Conservation (phyloP, 2,797 vertebrate species). For the Sebastiscus tertius region DNA sequence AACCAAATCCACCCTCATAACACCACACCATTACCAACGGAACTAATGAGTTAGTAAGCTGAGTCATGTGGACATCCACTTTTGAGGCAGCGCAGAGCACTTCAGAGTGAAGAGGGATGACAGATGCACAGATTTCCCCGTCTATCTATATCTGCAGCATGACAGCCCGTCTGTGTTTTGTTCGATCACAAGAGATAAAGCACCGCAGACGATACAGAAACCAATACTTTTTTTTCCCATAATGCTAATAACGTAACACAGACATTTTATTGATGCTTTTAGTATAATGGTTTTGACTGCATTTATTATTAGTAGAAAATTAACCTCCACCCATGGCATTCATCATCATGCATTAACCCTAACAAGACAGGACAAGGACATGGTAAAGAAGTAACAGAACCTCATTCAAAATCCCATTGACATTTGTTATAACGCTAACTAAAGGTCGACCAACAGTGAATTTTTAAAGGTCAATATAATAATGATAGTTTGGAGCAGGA, state of each 20-base stretch:
- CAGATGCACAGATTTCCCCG: conserved; percentile 24
- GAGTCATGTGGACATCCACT: conserved; percentile 48
- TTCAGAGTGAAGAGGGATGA: conserved; percentile 22
- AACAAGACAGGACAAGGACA: neutral
- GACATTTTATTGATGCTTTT: conserved; percentile 1
- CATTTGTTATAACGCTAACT: neutral
- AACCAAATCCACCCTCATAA: conserved; percentile 41
- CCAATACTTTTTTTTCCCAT: neutral
- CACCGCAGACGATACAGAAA: neutral
- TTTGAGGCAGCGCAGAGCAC: conserved; percentile 11
- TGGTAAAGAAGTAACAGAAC: neutral
- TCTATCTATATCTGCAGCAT: neutral
- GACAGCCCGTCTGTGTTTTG: neutral
- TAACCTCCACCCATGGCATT: neutral
- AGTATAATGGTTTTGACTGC: neutral
- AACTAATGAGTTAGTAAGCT: conserved; percentile 43
- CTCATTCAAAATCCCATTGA: neutral
- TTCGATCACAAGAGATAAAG: neutral
- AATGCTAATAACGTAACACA: neutral
- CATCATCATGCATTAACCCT: neutral
- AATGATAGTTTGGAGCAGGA: neutral
- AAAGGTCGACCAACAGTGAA: neutral
- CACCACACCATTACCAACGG: conserved; percentile 24
- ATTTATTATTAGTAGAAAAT: neutral
- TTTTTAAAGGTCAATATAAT: neutral